A percentile compares a stretch with the other conserved stretches of the same genome.
These are phyloP conservation scores for Acleris literana DNA, from an alignment of 2,888 invertebrate genomes.

Conservation along the genomic window DNA sequence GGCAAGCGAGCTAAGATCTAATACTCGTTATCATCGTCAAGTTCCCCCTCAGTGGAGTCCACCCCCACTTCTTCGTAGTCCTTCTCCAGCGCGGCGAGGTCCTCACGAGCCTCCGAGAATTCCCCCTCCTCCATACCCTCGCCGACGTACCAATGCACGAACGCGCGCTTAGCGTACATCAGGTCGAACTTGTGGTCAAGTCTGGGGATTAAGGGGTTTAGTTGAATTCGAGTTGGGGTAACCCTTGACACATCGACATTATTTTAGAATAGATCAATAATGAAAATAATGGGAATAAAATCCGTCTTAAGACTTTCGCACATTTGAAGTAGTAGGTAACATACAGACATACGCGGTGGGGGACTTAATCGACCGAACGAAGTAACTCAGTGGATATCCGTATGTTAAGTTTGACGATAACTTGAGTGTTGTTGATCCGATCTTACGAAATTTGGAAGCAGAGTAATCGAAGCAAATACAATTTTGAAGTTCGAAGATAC, in stretches of 20 bases:
- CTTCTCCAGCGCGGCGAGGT: constrained; percentile 91
- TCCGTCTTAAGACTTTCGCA: too few relatives aligned
- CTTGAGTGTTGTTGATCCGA: too few relatives aligned
- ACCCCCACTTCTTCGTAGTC: constrained; percentile 92
- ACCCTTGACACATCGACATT: background rate
- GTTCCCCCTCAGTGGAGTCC: constrained; percentile 88
- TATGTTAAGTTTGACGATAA: too few relatives aligned
- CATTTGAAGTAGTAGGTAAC: too few relatives aligned
- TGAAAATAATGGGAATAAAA: too few relatives aligned
- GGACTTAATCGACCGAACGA: too few relatives aligned
- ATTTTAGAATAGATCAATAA: background rate
- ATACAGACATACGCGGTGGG: too few relatives aligned
- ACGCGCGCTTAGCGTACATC: constrained; percentile 98
- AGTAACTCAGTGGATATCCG: too few relatives aligned
- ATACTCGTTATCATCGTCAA: constrained; percentile 88
- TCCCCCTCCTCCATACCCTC: constrained; percentile 95
- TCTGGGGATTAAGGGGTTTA: constrained; percentile 66
- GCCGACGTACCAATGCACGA: constrained; percentile 97
- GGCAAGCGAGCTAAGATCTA: constrained; percentile 48
- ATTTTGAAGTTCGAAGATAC: too few relatives aligned
- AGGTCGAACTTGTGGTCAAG: constrained; percentile 97
- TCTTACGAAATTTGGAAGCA: too few relatives aligned
- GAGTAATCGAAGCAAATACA: too few relatives aligned
- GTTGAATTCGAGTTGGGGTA: background rate
- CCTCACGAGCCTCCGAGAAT: constrained; percentile 94